phyloP scores from a whole-genome alignment of 2,113 vertebrate genomes.

The Copsychus sechellarum region DNA sequence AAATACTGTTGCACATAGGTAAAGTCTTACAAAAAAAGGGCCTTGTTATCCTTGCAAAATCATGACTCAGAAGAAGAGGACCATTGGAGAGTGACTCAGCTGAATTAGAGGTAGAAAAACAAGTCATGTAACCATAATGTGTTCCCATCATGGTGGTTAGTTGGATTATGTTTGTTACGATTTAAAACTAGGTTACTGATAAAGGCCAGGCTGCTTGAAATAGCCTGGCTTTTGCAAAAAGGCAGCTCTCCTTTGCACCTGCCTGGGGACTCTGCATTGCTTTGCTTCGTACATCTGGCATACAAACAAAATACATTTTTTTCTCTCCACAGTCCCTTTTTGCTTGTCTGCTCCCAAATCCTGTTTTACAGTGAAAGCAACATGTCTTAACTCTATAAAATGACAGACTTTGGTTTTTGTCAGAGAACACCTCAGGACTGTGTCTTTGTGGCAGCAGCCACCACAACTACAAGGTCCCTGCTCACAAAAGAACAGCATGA shows the following conservation, averaged over 20 bases:
- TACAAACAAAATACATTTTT: neutral
- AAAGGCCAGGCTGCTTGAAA: neutral
- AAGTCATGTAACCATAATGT: neutral
- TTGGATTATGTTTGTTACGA: neutral
- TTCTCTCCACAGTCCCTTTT: neutral
- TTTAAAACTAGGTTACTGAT: neutral
- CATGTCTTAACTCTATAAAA: neutral
- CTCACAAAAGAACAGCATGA: neutral
- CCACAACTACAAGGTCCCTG: neutral
- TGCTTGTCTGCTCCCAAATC: neutral
- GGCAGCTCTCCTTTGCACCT: neutral
- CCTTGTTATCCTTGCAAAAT: neutral
- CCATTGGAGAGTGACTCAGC: neutral
- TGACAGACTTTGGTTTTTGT: neutral
- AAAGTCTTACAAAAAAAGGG: neutral
- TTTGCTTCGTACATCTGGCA: accelerated
- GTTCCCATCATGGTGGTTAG: neutral
- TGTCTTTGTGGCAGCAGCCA: neutral
- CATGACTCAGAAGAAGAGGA: neutral
- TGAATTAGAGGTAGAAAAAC: neutral
- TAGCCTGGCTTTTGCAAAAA: neutral
- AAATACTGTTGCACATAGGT: neutral
- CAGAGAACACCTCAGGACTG: neutral
- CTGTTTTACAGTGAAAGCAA: neutral
- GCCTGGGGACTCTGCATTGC: neutral